phyloP scores from a whole-genome alignment of 2,888 invertebrate genomes.

The Augiades crinisus region DNA sequence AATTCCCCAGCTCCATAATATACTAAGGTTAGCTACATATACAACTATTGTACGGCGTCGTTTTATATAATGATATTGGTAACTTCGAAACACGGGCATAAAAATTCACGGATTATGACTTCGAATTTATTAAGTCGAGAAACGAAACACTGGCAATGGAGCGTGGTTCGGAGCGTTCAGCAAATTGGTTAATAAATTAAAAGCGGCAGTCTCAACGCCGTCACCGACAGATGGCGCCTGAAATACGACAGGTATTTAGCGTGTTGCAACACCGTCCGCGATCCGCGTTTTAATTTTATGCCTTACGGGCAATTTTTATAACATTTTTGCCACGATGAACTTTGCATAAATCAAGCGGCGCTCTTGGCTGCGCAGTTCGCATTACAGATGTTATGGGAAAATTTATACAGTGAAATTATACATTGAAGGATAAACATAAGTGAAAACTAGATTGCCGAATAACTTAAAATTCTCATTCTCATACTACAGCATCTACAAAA shows the following conservation, averaged over 20 bases:
- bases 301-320: slow-evolving; percentile 78
- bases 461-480: too few relatives aligned
- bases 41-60: background rate
- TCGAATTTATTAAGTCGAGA: slow-evolving; percentile 75
- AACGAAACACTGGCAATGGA: slow-evolving; percentile 65
- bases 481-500: too few relatives aligned
- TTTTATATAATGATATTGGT: background rate
- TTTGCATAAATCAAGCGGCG: slow-evolving; percentile 59
- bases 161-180: slow-evolving; percentile 69
- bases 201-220: slow-evolving; percentile 75
- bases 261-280: slow-evolving; percentile 75
- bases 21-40: background rate
- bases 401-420: slow-evolving; percentile 16
- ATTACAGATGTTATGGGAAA: slow-evolving; percentile 25
- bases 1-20: slow-evolving; percentile 10
- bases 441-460: too few relatives aligned
- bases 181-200: slow-evolving; percentile 80
- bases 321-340: slow-evolving; percentile 68
- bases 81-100: slow-evolving; percentile 32
- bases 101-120: slow-evolving; percentile 65
- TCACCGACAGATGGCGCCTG: slow-evolving; percentile 77
- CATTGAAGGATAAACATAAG: slow-evolving; percentile 8
- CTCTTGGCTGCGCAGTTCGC: slow-evolving; percentile 54
- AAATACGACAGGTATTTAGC: slow-evolving; percentile 81
- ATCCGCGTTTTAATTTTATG: slow-evolving; percentile 77